Evolutionary conservation across 1,140 invertebrate genomes (phyloP), one percentile per base, ranked within the genome.

Genomic region (Ganaspis sp.): DNA sequence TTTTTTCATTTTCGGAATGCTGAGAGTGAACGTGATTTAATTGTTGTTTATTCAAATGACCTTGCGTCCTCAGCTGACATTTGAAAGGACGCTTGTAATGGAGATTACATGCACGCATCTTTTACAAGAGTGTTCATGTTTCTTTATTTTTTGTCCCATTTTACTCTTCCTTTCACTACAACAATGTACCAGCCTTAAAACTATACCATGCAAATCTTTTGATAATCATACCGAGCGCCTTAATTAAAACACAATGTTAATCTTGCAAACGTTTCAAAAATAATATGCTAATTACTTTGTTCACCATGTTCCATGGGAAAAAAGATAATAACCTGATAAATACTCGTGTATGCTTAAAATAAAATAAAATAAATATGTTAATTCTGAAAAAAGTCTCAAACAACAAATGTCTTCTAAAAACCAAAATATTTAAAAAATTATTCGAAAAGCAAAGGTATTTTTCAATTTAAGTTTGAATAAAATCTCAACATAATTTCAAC

Each of bases 121-220:
- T 64, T 64, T 64, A 64, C 58, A 64, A 64, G 58, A 64, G 58
- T 64, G 58, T 64, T 29, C 58, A 64, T 64, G 58, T 64, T 64
- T 64, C 58, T 64, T 64, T 29, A 64, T 64, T 64, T 64, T 64
- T 64, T 64, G 58, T 64, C 26, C 58, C 58, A 64, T 64, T 49
- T 49, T 64, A 64, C 58, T 64, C 23, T 64, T 64, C 58, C 58
- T 64, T 29, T 64, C 58, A 29, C 58, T 17, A 49, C 58, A 29
- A 64, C 58, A 64, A 64, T 64, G 58, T 34, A 29, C 58, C 5
- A 64, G 58, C 58, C 58, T 64, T 64, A 64, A 64, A 64, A 64
- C 21, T 64, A 64, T 29, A 64, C 23, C 26, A 29, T 49, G 26
- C 26, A 64, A 15, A n/a, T 64, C 23, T 29, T n/a, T 64, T 64